phyloP scores from a whole-genome alignment of 2,888 invertebrate species.

The Buathra laborator region DNA sequence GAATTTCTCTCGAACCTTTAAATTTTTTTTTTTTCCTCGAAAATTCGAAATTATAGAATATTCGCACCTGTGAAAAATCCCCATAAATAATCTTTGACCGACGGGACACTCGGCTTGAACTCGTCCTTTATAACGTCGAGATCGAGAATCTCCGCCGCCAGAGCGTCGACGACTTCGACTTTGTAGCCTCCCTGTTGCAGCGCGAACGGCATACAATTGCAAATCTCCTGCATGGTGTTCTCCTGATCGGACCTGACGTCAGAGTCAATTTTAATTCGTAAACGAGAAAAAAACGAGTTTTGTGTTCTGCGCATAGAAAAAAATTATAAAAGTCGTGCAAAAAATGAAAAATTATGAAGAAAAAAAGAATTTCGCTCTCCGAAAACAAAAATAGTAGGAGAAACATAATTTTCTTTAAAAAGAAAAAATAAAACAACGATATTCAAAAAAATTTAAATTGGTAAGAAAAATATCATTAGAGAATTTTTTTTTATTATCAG shows the following conservation, averaged over 20 bases:
- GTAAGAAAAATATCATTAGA: too few species aligned
- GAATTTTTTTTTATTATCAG: too few species aligned
- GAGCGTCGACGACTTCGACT: constrained; percentile 92
- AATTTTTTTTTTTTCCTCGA: background rate
- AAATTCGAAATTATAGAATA: background rate
- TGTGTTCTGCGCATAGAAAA: too few species aligned
- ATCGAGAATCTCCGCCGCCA: constrained; percentile 91
- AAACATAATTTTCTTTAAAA: too few species aligned
- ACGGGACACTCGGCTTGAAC: constrained; percentile 92
- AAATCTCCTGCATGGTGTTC: constrained; percentile 91
- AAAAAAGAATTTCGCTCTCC: too few species aligned
- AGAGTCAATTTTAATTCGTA: background rate
- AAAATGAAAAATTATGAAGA: too few species aligned
- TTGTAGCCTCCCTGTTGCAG: constrained; percentile 88
- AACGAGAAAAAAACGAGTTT: too few species aligned
- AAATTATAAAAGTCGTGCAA: too few species aligned
- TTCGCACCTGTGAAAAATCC: constrained; percentile 90
- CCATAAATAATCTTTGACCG: constrained; percentile 93
- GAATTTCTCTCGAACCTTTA: background rate
- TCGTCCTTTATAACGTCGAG: constrained; percentile 94
- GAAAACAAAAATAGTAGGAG: too few species aligned
- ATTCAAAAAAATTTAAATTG: too few species aligned
- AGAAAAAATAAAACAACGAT: too few species aligned
- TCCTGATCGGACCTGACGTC: constrained; percentile 90
- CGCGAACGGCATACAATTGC: constrained; percentile 93